These are phyloP conservation scores for Copidosoma aretas DNA, from an alignment of 2,888 invertebrate species.

Conservation along the genomic window DNA sequence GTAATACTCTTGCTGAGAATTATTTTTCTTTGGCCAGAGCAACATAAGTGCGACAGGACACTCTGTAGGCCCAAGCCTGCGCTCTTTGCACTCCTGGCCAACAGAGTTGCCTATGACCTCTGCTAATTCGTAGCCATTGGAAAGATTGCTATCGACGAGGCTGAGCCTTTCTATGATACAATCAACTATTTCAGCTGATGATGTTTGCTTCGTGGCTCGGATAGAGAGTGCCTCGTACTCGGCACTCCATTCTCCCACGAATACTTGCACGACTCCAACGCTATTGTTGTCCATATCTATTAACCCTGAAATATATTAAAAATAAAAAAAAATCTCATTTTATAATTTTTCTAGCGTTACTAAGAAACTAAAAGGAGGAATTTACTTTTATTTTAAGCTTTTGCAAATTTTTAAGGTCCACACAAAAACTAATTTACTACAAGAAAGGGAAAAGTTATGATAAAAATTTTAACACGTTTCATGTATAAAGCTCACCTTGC, in stretches of 20 bases:
- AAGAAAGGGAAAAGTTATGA: not conserved
- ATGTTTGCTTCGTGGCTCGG: slow-evolving; percentile 90
- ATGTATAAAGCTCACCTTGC: slow-evolving; percentile 48
- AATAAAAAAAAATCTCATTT: not conserved
- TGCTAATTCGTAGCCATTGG: slow-evolving; percentile 78
- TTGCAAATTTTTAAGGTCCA: slow-evolving; percentile 8
- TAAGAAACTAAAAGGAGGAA: too few relatives aligned
- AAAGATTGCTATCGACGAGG: slow-evolving; percentile 65
- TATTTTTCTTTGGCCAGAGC: slow-evolving; percentile 76
- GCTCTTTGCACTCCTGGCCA: slow-evolving; percentile 91
- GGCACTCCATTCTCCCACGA: slow-evolving; percentile 85
- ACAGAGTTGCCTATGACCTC: slow-evolving; percentile 87
- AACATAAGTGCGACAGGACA: slow-evolving; percentile 84
- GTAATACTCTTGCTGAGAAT: slow-evolving; percentile 64
- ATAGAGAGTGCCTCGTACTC: slow-evolving; percentile 90
- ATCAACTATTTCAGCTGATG: slow-evolving; percentile 88
- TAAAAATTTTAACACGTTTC: not conserved
- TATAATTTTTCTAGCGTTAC: too few relatives aligned
- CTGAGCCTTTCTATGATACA: slow-evolving; percentile 77
- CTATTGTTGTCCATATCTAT: slow-evolving; percentile 57
- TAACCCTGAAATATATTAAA: slow-evolving; percentile 28
- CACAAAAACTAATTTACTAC: slow-evolving; percentile 11
- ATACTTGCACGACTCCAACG: slow-evolving; percentile 72
- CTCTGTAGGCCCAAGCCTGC: slow-evolving; percentile 81
- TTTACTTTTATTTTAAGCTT: too few relatives aligned